Evolutionary conservation across 2,797 vertebrate species (phyloP), one percentile per base, ranked within the genome.

Genomic region (Trachops cirrhosus): DNA sequence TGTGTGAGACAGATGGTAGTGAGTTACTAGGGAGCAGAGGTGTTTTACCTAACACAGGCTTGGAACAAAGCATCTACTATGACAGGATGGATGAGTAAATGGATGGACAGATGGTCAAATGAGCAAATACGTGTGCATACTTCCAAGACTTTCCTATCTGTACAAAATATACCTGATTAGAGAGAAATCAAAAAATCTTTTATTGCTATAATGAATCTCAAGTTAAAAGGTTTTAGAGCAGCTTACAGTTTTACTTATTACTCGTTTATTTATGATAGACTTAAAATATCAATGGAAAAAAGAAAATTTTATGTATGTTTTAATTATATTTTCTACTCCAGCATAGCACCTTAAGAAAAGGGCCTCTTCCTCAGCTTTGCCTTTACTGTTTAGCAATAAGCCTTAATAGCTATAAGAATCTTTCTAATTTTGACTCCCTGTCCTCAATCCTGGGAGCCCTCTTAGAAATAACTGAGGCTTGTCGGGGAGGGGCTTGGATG

Each of bases 201-300:
- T 85, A n/a, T 64, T 90, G 86, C 46, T 91, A 86, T 68, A 86
- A 84, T 24, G 37, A 89, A 78, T 44, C 78, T 91, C 75, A 84
- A 7, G 67, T 78, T 95, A 83, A 93, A 95, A 91, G 78, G 41
- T 62, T 54, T 37, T 54, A 94, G 4, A n/a, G 10, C 83, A 86
- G 16, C 54, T 95, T 73, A 87, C 8, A 68, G 46, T 64, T 93
- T 82, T 92, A 26, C 52, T 91, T 92, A 5, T 32, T 62, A 62
- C 10, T 59, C 24, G 29, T 59, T 59, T 59, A 57, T 57, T 57
- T 57, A 59, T 2, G 3, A 86, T 9, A 89, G 10, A 68, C 21
- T 85, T 18, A 70, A 67, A 74, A n/a, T 22, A 75, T 73, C 57
- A 96, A 57, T 7, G 9, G 21, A 26, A 14, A 85, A 11, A 9